Percentiles rank a stretch among this genome's conserved stretches.
Evolutionary conservation across 2,113 vertebrate genomes (phyloP).

Genomic region (Solenodon paradoxus): DNA sequence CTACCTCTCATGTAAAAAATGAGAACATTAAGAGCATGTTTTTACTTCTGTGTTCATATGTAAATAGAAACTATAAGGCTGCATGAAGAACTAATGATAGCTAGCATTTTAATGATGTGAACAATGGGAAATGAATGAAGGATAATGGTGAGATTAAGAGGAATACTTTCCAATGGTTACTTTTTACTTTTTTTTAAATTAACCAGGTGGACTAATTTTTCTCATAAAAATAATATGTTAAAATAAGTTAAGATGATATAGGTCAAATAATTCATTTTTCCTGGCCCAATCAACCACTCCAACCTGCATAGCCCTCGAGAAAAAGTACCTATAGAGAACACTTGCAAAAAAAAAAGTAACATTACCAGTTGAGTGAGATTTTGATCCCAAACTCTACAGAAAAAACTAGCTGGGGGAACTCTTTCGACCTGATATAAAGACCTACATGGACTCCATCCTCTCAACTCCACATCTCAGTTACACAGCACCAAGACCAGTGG

Average conservation of each 20-base stretch:
- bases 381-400: neutral
- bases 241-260: neutral
- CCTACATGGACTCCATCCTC: neutral
- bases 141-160: neutral
- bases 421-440: neutral
- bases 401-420: neutral
- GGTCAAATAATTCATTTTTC: neutral
- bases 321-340: neutral
- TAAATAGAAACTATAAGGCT: neutral
- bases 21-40: neutral
- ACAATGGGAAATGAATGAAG: neutral
- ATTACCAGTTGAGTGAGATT: neutral
- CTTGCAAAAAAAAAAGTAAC: neutral
- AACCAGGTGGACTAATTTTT: neutral
- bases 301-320: neutral
- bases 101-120: neutral
- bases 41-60: neutral
- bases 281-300: neutral
- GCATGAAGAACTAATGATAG: neutral
- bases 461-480: neutral
- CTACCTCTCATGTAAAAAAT: neutral
- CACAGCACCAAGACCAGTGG: no score
- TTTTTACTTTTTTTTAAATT: neutral
- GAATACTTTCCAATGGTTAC: neutral
- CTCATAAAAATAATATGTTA: slow-evolving; percentile 1